Evolutionary conservation across 2,797 vertebrate genomes (phyloP).

Genomic region (Sorex maritimensis): DNA sequence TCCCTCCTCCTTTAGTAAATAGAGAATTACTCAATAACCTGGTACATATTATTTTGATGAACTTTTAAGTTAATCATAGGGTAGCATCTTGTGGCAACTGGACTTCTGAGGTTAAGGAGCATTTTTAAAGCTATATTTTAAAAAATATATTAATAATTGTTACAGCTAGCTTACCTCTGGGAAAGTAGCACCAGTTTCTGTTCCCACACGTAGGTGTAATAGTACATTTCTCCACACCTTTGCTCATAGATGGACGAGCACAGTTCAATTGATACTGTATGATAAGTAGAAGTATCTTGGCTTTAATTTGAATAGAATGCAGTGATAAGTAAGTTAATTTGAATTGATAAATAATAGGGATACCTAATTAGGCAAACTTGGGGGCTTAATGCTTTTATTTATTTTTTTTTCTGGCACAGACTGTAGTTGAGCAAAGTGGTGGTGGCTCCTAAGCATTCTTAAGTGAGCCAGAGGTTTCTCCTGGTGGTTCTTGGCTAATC

Average conservation of each 20-base stretch:
- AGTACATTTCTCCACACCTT: not conserved
- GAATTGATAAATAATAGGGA: not conserved
- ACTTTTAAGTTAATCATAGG: not conserved
- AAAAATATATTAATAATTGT: not conserved
- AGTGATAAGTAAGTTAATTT: conserved; percentile 8
- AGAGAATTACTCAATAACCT: not conserved
- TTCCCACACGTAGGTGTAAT: not conserved
- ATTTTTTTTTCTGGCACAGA: no score
- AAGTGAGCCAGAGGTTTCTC: no score
- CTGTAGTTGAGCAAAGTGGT: no score
- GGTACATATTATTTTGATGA: not conserved
- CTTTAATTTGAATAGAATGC: conserved; percentile 29
- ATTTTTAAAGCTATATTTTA: conserved; percentile 43
- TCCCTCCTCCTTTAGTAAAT: not conserved
- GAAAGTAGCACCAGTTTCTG: not conserved
- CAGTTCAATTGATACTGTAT: not conserved
- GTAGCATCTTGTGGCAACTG: not conserved
- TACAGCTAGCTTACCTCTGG: not conserved
- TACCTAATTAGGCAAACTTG: no score
- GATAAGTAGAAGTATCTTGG: not conserved
- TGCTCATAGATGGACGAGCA: not conserved
- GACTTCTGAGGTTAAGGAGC: conserved; percentile 27
- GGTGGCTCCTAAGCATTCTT: no score
- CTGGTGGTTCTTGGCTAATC: no score
- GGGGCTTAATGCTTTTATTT: not conserved